Conservation (phyloP, 2,797 vertebrate genomes). For the Manis javanica region DNA sequence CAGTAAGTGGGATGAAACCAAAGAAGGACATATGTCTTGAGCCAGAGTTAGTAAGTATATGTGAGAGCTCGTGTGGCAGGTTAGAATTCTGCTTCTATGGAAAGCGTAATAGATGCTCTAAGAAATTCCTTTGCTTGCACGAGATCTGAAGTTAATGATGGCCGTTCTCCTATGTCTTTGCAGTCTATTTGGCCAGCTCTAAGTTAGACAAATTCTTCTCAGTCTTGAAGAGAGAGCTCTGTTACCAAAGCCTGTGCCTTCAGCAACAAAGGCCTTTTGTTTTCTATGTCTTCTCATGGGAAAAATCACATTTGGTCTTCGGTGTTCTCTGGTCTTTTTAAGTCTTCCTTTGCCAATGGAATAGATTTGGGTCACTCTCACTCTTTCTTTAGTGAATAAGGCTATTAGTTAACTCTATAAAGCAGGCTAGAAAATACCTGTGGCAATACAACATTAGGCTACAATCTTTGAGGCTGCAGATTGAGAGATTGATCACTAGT, state of each 20-base stretch:
- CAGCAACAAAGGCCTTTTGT: background rate
- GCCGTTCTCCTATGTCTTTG: background rate
- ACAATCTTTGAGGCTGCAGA: background rate
- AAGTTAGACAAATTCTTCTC: background rate
- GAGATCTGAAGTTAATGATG: background rate
- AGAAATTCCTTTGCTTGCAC: background rate
- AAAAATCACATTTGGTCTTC: background rate
- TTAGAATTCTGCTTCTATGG: background rate
- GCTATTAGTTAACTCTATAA: background rate
- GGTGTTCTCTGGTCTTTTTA: background rate
- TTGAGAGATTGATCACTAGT: background rate
- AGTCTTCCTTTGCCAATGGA: background rate
- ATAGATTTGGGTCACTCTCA: background rate
- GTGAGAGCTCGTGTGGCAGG: background rate
- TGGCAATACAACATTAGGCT: background rate
- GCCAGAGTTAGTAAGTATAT: background rate
- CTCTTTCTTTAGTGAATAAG: background rate
- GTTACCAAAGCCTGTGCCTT: background rate
- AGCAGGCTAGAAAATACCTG: background rate
- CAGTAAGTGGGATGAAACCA: background rate
- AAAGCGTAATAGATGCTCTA: background rate
- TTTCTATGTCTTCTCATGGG: background rate
- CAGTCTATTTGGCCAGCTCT: background rate
- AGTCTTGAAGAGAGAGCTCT: background rate
- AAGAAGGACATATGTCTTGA: background rate